Base-by-base conservation (phyloP, 1,140 invertebrate species). In the Drosophila pachea region DNA sequence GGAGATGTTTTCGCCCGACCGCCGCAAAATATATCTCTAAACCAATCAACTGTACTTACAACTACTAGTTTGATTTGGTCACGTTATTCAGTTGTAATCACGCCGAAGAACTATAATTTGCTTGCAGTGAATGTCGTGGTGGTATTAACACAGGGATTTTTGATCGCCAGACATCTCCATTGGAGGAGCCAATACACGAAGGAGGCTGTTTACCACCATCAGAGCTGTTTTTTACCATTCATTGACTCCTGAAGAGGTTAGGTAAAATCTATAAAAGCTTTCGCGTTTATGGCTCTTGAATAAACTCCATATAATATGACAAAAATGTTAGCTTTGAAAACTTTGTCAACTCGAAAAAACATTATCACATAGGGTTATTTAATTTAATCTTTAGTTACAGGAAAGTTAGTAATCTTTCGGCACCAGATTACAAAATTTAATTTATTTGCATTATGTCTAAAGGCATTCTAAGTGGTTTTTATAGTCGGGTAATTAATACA, bases 21-120 rank as follows among this genome's bases (percentile, higher is more conserved):
- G 2, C 31, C 81, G 2, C 47, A 71, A 4, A 38, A 60, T 9
- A 53, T 84, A 4, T 84, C 81, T 0, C 4, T 84, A 0, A 84
- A 84, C 40, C 81, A 84, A 12, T 54, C 67, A 9, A 4, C n/a
- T 0, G 0, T 62, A 5, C 31, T 84, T 29, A 62, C 76, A 3
- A 5, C 16, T 6, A 79, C 81, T 2, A 70, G 76, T 0, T 7
- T 84, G 9, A 61, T 84, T 49, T 84, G 81, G 81, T 69, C 68
- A 4, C 73, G 81, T 1, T 84, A 72, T 33, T 84, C 81, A 2
- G 8, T 79, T 36, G 81, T 84, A 0, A 86, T 84, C 9, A 74
- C 29, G 16, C 81, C 81, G 4, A 86, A 68, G n/a, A 84, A 84
- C 35, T 86, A 79, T 14, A 86, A 40, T 12, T 43, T 79, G 7